Percentiles rank a stretch among this genome's conserved stretches.
Conservation (phyloP, 2,888 invertebrate species). For the Metellina segmentata region DNA sequence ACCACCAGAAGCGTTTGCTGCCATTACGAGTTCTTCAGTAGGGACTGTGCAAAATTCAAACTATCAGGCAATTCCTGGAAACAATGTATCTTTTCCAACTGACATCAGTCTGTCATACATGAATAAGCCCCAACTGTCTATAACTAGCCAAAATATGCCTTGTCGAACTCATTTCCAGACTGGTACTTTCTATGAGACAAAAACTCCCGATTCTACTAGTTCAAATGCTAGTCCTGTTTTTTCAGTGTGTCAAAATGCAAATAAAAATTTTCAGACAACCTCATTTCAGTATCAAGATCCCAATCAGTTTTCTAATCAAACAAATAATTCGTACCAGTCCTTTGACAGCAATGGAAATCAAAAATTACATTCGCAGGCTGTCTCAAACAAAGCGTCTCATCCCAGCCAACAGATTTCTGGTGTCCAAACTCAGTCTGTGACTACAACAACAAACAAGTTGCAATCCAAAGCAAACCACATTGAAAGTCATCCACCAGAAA, state of each 20-base stretch:
- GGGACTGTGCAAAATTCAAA: conserved; percentile 55
- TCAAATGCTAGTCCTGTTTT: conserved; percentile 58
- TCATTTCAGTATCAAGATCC: conserved; percentile 65
- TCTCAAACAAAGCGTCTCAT: conserved; percentile 27
- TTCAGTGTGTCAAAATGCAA: conserved; percentile 15
- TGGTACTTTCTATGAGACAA: conserved; percentile 46
- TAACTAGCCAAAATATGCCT: conserved; percentile 50
- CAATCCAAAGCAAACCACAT: conserved; percentile 18
- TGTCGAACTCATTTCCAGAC: conserved; percentile 35
- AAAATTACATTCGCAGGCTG: conserved; percentile 19
- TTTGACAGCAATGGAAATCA: conserved; percentile 55
- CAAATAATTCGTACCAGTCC: conserved; percentile 13
- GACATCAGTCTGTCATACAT: conserved; percentile 54
- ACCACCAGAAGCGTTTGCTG: conserved; percentile 77
- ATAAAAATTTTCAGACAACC: conserved; percentile 56
- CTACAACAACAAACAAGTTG: conserved; percentile 23
- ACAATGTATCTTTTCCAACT: conserved; percentile 45
- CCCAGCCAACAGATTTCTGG: conserved; percentile 30
- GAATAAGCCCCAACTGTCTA: conserved; percentile 44
- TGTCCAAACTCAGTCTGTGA: conserved; percentile 30
- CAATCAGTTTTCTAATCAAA: conserved; percentile 37
- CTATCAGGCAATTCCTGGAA: conserved; percentile 50
- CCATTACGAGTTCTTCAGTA: conserved; percentile 61
- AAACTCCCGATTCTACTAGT: conserved; percentile 59
- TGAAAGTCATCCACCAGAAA: conserved; percentile 26